A percentile compares a stretch with the other conserved stretches of the same genome.
phyloP scores from a whole-genome alignment of 2,888 invertebrate species.

The Orthonychiurus folsomi region DNA sequence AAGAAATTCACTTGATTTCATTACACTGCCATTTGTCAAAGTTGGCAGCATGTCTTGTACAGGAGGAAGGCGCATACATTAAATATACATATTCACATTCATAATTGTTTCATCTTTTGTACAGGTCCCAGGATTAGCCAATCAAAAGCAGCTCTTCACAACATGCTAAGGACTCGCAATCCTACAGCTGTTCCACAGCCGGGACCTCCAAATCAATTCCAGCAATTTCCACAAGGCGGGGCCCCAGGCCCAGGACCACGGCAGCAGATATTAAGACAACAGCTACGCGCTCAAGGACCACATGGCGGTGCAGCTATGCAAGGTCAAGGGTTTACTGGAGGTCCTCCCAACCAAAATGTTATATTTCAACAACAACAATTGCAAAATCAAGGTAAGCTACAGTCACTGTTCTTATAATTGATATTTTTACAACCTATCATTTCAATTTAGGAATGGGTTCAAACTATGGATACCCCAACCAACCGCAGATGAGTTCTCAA shows the following conservation, averaged over 20 bases:
- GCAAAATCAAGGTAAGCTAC: conserved; percentile 35
- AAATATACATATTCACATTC: too few species aligned
- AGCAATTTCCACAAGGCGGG: conserved; percentile 33
- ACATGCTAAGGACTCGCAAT: conserved; percentile 70
- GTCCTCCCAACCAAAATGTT: conserved; percentile 42
- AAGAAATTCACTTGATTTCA: conserved; percentile 3
- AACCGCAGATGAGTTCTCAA: conserved; percentile 29
- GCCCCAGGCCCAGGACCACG: conserved; percentile 16
- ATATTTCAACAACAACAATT: conserved; percentile 46
- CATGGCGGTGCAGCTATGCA: conserved; percentile 23
- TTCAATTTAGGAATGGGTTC: conserved; percentile 51
- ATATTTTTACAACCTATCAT: background rate
- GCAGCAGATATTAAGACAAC: conserved; percentile 37
- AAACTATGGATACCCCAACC: conserved; percentile 51
- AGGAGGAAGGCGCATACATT: too few species aligned
- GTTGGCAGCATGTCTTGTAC: too few species aligned
- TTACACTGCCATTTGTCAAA: too few species aligned
- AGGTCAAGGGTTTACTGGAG: conserved; percentile 32
- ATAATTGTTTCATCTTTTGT: too few species aligned
- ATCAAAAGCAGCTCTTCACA: conserved; percentile 77
- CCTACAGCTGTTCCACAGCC: conserved; percentile 50
- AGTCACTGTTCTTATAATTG: background rate
- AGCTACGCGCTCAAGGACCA: conserved; percentile 33
- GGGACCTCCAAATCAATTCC: conserved; percentile 39
- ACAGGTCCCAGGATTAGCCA: conserved; percentile 50